phyloP scores from a whole-genome alignment of 2,113 vertebrate species.

The Caracal caracal region DNA sequence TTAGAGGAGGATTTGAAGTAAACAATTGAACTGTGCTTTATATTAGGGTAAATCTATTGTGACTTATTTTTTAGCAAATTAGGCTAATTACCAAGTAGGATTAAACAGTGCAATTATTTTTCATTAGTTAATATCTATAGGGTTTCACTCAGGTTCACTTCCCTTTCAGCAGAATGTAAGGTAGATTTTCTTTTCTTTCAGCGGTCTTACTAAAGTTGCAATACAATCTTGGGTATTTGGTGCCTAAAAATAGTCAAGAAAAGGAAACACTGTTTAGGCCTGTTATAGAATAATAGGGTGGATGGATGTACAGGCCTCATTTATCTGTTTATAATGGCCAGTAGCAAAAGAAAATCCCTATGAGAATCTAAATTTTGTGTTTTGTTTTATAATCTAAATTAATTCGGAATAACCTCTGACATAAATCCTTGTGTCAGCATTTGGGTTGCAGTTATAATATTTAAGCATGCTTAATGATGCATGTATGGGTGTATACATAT shows the following conservation, averaged over 20 bases:
- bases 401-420: not conserved
- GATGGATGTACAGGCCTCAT: accelerated
- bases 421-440: not conserved
- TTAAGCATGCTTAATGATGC: not conserved
- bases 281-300: not conserved
- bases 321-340: not conserved
- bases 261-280: accelerated
- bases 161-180: not conserved
- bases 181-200: slow-evolving; percentile 1
- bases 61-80: slow-evolving; percentile 31
- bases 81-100: not conserved
- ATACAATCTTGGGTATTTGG: not conserved
- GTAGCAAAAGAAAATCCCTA: not conserved
- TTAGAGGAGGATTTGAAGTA: not conserved
- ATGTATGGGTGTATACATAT: not conserved
- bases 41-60: not conserved
- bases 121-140: not conserved
- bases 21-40: slow-evolving; percentile 21
- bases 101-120: slow-evolving; percentile 40
- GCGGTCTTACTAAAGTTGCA: not conserved
- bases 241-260: not conserved
- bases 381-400: not conserved
- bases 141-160: not conserved
- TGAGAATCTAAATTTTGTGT: not conserved
- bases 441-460: not conserved